phyloP scores from a whole-genome alignment of 2,888 invertebrate species.

The Serripes groenlandicus region DNA sequence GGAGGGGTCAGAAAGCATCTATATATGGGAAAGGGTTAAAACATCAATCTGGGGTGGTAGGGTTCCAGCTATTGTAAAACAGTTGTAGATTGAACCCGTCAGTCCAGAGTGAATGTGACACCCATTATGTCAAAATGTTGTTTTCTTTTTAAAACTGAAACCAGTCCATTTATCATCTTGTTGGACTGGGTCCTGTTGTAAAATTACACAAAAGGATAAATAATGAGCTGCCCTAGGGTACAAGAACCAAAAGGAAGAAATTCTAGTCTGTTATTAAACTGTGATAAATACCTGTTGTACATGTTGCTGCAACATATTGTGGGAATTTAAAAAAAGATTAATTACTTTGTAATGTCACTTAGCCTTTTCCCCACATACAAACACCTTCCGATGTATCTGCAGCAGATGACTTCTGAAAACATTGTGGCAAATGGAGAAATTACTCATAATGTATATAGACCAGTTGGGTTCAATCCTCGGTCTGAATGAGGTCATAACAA shows the following conservation, averaged over 20 bases:
- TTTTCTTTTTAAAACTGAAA: constrained; percentile 12
- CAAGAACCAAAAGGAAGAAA: constrained; percentile 13
- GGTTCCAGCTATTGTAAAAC: no score
- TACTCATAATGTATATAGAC: no score
- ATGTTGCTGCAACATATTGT: constrained; percentile 12
- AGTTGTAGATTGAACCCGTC: no score
- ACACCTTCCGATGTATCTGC: not conserved
- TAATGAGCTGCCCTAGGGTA: constrained; percentile 2
- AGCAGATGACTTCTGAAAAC: not conserved
- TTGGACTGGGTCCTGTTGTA: constrained; percentile 11
- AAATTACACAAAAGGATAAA: constrained; percentile 19
- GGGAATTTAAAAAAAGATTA: no score
- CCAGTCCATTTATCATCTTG: constrained; percentile 14
- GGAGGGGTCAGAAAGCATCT: no score
- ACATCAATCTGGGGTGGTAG: no score
- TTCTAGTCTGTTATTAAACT: constrained; percentile 1
- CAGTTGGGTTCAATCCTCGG: no score
- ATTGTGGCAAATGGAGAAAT: no score
- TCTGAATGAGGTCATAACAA: no score
- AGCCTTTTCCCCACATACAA: not conserved
- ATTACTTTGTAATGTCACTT: no score
- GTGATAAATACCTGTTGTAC: constrained; percentile 12
- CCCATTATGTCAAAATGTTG: constrained; percentile 11
- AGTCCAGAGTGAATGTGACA: no score
- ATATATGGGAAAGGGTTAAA: no score